Conservation (phyloP, 2,113 vertebrate genomes). For the Dipodomys ordii region DNA sequence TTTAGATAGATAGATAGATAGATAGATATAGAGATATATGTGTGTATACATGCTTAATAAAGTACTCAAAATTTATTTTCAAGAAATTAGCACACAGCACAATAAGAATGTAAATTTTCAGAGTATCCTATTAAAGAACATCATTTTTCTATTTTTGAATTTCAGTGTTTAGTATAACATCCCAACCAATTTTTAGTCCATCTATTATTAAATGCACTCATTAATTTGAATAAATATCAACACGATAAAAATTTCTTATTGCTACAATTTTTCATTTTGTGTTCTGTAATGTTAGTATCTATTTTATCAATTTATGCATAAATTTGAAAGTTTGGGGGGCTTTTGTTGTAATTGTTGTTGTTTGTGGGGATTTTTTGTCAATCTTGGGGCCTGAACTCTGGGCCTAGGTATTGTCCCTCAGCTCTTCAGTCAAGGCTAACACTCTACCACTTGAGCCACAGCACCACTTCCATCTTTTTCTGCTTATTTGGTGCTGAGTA, state of each 20-base stretch:
- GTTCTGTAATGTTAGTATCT: background rate
- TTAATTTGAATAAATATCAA: background rate
- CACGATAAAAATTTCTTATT: background rate
- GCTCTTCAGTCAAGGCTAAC: no score
- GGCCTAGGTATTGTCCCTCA: no score
- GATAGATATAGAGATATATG: background rate
- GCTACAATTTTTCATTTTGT: background rate
- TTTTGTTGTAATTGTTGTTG: no score
- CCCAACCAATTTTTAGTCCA: background rate
- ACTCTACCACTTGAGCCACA: no score
- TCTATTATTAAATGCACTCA: background rate
- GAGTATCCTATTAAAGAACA: background rate
- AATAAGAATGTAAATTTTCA: background rate
- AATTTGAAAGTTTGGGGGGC: no score
- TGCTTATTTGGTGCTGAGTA: no score
- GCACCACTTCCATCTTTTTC: no score
- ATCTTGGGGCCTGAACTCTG: no score
- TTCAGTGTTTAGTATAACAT: background rate
- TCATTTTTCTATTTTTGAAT: constrained; percentile 9
- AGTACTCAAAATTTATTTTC: no score
- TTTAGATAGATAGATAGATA: no score
- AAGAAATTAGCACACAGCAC: background rate
- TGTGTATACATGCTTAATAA: background rate
- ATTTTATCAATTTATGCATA: background rate
- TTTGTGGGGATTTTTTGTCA: no score